Conservation (phyloP, 30 jellyfish, hydroid and myxozoan species). For the Aurelia aurita complex sp. Pacific region DNA sequence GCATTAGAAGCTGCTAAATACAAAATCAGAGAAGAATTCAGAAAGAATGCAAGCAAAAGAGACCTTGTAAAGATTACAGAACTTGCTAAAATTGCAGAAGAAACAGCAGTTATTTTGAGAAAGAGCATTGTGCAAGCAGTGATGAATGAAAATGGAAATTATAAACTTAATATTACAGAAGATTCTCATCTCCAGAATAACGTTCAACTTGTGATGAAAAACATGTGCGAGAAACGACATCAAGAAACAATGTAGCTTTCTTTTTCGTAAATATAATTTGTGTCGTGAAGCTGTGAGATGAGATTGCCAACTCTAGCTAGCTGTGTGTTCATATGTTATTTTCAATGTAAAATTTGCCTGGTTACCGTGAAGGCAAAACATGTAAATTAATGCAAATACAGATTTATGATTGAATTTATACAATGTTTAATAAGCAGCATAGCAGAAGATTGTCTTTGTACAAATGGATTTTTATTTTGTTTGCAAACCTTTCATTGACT, state of each 20-base stretch:
- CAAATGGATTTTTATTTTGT: no score
- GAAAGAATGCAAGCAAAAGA: conserved; percentile 35
- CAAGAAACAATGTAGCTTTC: conserved; percentile 4
- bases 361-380: no score
- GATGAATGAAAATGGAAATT: conserved; percentile 48
- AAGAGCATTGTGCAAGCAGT: conserved; percentile 76
- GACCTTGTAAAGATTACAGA: conserved; percentile 17
- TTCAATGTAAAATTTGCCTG: no score
- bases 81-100: conserved; percentile 67
- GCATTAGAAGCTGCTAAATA: conserved; percentile 78
- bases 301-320: no score
- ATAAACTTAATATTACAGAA: conserved; percentile 53
- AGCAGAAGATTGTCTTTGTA: no score
- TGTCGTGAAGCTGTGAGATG: neutral
- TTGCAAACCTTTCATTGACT: no score
- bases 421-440: no score
- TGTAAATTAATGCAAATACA: no score
- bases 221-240: conserved; percentile 32
- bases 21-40: conserved; percentile 72
- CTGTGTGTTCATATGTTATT: no score
- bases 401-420: no score
- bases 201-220: conserved; percentile 55
- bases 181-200: conserved; percentile 59
- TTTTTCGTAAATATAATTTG: neutral
- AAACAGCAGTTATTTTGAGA: conserved; percentile 48